Evolutionary conservation across 2,113 vertebrate species (phyloP).

Genomic region (Heloderma charlesbogerti): DNA sequence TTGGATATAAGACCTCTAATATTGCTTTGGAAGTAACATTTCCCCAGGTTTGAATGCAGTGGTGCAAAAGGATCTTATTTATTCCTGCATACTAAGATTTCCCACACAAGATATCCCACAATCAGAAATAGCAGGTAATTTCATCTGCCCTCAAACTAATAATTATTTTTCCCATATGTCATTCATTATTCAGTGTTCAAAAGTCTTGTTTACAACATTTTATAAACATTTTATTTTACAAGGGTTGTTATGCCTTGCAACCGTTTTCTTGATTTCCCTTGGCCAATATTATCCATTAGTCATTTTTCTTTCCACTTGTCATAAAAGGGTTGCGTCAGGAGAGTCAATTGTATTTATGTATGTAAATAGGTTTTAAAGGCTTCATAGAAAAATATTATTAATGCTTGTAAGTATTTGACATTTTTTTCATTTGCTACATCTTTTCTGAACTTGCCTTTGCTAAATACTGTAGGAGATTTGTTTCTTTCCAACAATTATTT

Average conservation of each 20-base stretch:
- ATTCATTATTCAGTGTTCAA: constrained; percentile 52
- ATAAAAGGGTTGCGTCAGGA: constrained; percentile 76
- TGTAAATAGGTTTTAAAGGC: constrained; percentile 84
- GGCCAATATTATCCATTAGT: constrained; percentile 67
- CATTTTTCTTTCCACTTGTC: constrained; percentile 58
- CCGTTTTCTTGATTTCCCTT: constrained; percentile 43
- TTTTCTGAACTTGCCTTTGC: constrained; percentile 76
- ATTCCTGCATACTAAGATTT: constrained; percentile 32
- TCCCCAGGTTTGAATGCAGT: background rate
- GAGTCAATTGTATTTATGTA: constrained; percentile 85
- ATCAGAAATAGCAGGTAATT: constrained; percentile 41
- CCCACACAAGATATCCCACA: constrained; percentile 40
- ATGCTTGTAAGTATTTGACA: constrained; percentile 79
- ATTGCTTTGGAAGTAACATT: background rate
- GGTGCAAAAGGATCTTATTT: constrained; percentile 5
- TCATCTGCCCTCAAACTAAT: constrained; percentile 67
- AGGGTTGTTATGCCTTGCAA: constrained; percentile 61
- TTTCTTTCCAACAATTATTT: constrained; percentile 79
- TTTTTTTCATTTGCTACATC: constrained; percentile 70
- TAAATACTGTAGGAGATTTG: constrained; percentile 78
- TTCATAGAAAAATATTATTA: constrained; percentile 80
- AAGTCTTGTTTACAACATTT: constrained; percentile 38
- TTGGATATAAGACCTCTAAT: background rate
- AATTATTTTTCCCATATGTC: constrained; percentile 57
- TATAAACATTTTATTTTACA: constrained; percentile 56